A percentile compares a stretch with the other conserved stretches of the same genome.
These are phyloP conservation scores for Fregata magnificens DNA, from an alignment of 2,113 vertebrate genomes.

Conservation along the genomic window DNA sequence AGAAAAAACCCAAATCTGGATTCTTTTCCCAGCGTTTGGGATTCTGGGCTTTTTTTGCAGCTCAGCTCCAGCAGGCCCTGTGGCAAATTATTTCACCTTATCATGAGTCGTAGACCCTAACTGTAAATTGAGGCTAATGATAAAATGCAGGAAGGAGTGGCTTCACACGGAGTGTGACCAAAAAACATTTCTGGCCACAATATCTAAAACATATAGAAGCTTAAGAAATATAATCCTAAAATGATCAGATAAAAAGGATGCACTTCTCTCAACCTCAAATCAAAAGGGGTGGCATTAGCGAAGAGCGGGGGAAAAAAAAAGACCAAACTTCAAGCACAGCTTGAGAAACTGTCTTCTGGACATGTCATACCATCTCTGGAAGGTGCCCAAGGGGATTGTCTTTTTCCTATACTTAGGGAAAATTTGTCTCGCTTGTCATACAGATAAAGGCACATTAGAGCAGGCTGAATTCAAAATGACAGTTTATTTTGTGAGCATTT, in stretches of 20 bases:
- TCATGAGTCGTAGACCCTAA: fast-evolving
- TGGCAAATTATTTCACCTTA: background rate
- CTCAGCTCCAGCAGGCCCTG: background rate
- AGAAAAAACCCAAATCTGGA: background rate
- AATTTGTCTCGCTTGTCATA: background rate
- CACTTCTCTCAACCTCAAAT: background rate
- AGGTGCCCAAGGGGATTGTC: background rate
- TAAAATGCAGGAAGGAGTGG: background rate
- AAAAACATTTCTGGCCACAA: background rate
- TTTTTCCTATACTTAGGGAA: background rate
- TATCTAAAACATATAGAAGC: background rate
- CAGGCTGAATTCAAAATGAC: background rate
- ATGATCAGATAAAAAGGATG: background rate
- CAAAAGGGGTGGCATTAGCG: background rate
- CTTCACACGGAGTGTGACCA: background rate
- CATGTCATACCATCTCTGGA: background rate
- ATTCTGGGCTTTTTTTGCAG: background rate
- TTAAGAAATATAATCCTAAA: background rate
- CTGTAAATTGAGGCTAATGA: background rate
- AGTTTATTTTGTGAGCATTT: background rate
- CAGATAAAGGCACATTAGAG: background rate
- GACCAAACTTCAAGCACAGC: background rate
- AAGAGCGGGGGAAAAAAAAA: background rate
- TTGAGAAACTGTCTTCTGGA: background rate
- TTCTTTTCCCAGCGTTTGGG: background rate